Base-by-base conservation (phyloP, 1,140 invertebrate genomes). In the Neotoxoptera formosana region DNA sequence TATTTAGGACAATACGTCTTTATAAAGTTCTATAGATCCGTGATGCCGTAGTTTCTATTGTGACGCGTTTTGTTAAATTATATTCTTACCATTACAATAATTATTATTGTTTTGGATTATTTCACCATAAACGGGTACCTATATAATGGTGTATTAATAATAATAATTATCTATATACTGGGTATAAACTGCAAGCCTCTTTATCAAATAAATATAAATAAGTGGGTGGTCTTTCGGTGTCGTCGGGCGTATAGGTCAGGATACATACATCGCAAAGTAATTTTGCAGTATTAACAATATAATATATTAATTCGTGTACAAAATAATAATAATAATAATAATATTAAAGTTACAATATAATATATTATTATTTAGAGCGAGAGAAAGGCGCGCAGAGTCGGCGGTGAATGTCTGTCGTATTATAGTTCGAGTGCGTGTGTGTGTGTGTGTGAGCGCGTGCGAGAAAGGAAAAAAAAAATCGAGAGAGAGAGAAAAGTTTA, bases 291-390 rank as follows among this genome's bases (percentile, higher is more conserved):
- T 67, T n/a, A n/a, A 76, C 30, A 76, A 76, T n/a, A n/a, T n/a
- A n/a, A n/a, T n/a, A n/a, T n/a, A 76, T 76, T 20, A n/a, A 76
- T 76, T 76, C 30, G 17, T 76, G 1, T 25, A 23, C 0, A 8
- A 7, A 25, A 25, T 56, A 56, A 76, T n/a, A 76, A n/a, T 60
- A 56, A 20, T 53, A 53, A 56, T 51, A 20, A 20, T 67, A 67
- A 60, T n/a, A 67, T n/a, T 67, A 67, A 17, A 14, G 60, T n/a
- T 76, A n/a, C n/a, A 76, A 76, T 76, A n/a, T 41, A n/a, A n/a
- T n/a, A n/a, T n/a, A n/a, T n/a, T n/a, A 41, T 76, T 76, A 76
- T 76, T 76, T 76, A 76, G 60, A 76, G 60, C 60, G 60, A 76
- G 60, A 76, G 60, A 76, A 76, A 76, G 60, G 60, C 60, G 60